phyloP scores from a whole-genome alignment of 2,888 invertebrate genomes.

The Spodoptera picta region DNA sequence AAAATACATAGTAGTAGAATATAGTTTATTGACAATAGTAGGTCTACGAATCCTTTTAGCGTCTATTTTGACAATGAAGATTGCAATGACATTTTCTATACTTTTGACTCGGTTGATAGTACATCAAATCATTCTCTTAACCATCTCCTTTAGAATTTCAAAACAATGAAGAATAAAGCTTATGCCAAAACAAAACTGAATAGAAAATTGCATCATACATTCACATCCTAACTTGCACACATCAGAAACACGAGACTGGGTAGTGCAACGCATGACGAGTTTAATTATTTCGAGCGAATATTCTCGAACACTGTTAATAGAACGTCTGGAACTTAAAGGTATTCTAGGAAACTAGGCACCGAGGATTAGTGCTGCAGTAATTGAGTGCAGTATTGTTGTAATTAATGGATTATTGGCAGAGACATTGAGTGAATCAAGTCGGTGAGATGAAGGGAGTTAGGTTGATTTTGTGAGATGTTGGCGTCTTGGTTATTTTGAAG shows the following conservation, averaged over 20 bases:
- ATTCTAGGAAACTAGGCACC: not conserved
- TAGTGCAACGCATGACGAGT: slow-evolving; percentile 74
- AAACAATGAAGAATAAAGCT: not conserved
- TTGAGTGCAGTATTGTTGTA: slow-evolving; percentile 10
- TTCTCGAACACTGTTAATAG: slow-evolving; percentile 65
- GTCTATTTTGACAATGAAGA: too few relatives aligned
- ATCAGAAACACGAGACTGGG: slow-evolving; percentile 68
- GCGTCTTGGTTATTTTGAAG: too few relatives aligned
- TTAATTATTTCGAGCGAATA: slow-evolving; percentile 77
- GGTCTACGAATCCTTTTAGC: too few relatives aligned
- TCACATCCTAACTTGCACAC: slow-evolving; percentile 52
- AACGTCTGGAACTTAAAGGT: slow-evolving; percentile 52
- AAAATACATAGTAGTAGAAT: too few relatives aligned
- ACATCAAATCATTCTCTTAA: too few relatives aligned
- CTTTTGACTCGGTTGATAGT: too few relatives aligned
- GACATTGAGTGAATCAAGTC: not conserved
- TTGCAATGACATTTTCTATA: too few relatives aligned
- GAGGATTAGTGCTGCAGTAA: not conserved
- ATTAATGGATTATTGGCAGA: slow-evolving; percentile 17
- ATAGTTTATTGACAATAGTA: too few relatives aligned
- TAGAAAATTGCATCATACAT: slow-evolving; percentile 19
- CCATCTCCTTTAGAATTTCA: too few relatives aligned
- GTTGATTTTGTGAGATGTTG: not conserved
- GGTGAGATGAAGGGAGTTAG: not conserved
- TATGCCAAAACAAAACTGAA: not conserved